Evolutionary conservation across 2,113 vertebrate species (phyloP).

Genomic region (Podarcis muralis): DNA sequence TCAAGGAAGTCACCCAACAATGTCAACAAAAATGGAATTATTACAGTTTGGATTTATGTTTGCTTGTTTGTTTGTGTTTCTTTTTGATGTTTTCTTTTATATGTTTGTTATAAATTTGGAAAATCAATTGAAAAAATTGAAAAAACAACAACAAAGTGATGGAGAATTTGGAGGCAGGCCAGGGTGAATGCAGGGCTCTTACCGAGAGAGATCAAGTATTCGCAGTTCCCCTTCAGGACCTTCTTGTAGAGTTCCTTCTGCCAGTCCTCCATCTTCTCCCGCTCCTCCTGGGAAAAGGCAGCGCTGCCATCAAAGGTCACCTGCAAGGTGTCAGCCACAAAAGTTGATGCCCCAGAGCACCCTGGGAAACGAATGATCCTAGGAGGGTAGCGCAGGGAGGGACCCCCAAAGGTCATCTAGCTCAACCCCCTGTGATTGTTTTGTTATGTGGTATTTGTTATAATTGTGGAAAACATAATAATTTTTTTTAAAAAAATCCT

Average conservation of each 20-base stretch:
- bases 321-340: constrained; percentile 53
- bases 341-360: too few species aligned
- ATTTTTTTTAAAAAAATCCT: not conserved
- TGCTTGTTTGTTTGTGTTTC: too few species aligned
- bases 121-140: too few species aligned
- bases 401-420: not conserved
- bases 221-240: not conserved
- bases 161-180: fast-evolving
- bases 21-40: too few species aligned
- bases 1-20: too few species aligned
- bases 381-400: too few species aligned
- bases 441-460: too few species aligned
- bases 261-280: not conserved
- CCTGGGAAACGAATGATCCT: too few species aligned
- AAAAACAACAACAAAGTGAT: not conserved
- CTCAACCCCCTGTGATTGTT: not conserved
- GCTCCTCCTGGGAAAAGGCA: constrained; percentile 47
- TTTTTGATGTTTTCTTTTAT: too few species aligned
- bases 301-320: constrained; percentile 73
- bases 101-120: too few species aligned
- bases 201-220: not conserved
- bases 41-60: too few species aligned
- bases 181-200: not conserved
- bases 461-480: too few species aligned
- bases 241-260: constrained; percentile 9